These are phyloP conservation scores for Octomys mimax DNA, from an alignment of 2,797 vertebrate species.

Conservation along the genomic window DNA sequence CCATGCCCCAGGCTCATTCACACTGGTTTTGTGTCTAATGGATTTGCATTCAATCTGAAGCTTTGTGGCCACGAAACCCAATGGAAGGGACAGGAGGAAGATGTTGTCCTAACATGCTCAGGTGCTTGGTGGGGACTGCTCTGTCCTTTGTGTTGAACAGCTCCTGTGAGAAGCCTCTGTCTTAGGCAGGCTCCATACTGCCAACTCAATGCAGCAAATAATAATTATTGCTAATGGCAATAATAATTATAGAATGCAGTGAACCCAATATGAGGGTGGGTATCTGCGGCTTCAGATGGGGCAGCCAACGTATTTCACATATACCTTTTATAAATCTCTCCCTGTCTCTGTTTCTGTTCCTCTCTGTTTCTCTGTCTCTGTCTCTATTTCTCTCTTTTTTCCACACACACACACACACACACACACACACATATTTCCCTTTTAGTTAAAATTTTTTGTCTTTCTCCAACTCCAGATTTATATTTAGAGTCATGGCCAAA, in stretches of 20 bases:
- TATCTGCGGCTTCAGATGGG: constrained; percentile 73
- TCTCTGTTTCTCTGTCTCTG: not conserved
- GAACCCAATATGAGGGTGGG: constrained; percentile 53
- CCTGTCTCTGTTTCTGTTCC: not conserved
- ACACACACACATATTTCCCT: constrained; percentile 21
- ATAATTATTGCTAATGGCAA: constrained; percentile 84
- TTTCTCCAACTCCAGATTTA: constrained; percentile 51
- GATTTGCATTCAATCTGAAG: constrained; percentile 47
- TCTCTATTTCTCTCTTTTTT: not conserved
- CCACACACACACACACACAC: not conserved
- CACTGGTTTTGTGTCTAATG: not conserved
- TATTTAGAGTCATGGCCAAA: not conserved
- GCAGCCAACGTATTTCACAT: constrained; percentile 63
- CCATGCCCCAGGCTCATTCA: not conserved
- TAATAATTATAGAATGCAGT: constrained; percentile 76
- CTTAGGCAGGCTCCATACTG: constrained; percentile 77
- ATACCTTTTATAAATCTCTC: constrained; percentile 52
- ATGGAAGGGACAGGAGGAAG: constrained; percentile 49
- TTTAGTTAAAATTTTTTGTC: constrained; percentile 50
- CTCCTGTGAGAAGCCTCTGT: constrained; percentile 72
- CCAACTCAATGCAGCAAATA: constrained; percentile 76
- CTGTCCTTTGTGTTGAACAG: constrained; percentile 31
- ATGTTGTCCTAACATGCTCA: constrained; percentile 66
- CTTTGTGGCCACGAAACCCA: constrained; percentile 40
- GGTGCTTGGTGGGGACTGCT: constrained; percentile 53